Percentiles rank a stretch among this genome's conserved stretches.
phyloP scores from a whole-genome alignment of 2,797 vertebrate species.

The Thaleichthys pacificus region DNA sequence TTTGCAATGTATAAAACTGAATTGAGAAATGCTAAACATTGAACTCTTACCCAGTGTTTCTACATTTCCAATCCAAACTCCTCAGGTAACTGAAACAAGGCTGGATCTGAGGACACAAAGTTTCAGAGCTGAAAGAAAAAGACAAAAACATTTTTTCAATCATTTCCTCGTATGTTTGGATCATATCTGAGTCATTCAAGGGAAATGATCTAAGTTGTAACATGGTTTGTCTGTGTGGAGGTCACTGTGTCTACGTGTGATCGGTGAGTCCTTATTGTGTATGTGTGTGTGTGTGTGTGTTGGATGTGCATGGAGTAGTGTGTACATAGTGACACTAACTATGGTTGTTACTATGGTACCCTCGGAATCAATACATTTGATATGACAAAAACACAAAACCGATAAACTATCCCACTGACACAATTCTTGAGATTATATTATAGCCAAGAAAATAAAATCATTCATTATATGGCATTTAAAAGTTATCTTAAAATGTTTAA shows the following conservation, averaged over 20 bases:
- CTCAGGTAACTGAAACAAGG: background rate
- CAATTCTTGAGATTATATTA: background rate
- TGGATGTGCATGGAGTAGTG: background rate
- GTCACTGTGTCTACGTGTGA: constrained; percentile 36
- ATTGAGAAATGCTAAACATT: background rate
- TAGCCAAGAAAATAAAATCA: background rate
- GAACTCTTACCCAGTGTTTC: constrained; percentile 4
- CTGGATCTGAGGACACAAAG: background rate
- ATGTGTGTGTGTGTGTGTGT: constrained; percentile 3
- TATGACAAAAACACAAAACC: background rate
- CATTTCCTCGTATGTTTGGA: background rate
- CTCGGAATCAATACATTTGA: constrained; percentile 5
- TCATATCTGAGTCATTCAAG: background rate
- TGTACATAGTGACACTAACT: constrained; percentile 37
- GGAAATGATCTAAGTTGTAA: background rate
- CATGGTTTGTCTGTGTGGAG: constrained; percentile 22
- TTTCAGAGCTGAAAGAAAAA: background rate
- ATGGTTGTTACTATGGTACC: constrained; percentile 40
- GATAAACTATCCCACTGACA: background rate
- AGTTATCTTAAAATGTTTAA: background rate
- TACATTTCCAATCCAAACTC: background rate
- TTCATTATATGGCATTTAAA: background rate
- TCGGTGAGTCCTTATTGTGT: constrained; percentile 2
- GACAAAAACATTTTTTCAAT: background rate
- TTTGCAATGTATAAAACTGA: background rate